Conservation (phyloP, 2,113 vertebrate genomes). For the Zeus faber region DNA sequence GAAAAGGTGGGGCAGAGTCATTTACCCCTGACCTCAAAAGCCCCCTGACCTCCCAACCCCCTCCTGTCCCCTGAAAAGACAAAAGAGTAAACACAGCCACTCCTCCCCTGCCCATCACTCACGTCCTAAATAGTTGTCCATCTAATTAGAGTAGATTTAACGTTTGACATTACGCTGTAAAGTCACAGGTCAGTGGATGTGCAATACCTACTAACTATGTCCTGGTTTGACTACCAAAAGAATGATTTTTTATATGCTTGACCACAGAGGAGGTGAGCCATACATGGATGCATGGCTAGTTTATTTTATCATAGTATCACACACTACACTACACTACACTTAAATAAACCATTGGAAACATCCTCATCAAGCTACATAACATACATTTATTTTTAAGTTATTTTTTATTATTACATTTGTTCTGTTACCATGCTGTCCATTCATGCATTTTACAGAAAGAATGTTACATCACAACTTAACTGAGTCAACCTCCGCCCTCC, state of each 20-base stretch:
- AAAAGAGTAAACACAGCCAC: conserved; percentile 51
- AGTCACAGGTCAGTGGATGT: conserved; percentile 44
- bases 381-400: no score
- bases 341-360: not conserved
- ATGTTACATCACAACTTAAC: not conserved
- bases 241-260: conserved; percentile 15
- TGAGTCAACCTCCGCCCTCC: no score
- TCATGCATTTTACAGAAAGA: not conserved
- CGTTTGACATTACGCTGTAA: conserved; percentile 55
- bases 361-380: not conserved
- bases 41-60: conserved; percentile 44
- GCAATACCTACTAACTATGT: conserved; percentile 4
- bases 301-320: conserved; percentile 8
- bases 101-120: conserved; percentile 46
- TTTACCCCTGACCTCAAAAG: conserved; percentile 50
- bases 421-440: not conserved
- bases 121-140: conserved; percentile 35
- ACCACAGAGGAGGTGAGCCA: not conserved
- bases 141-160: conserved; percentile 61
- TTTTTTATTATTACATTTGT: not conserved
- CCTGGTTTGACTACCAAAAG: conserved; percentile 20
- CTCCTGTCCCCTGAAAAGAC: conserved; percentile 36
- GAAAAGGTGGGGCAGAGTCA: conserved; percentile 25
- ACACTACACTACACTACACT: not conserved
- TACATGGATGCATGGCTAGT: not conserved